These are phyloP conservation scores for Xylota sylvarum DNA, from an alignment of 2,888 invertebrate genomes.

Conservation along the genomic window DNA sequence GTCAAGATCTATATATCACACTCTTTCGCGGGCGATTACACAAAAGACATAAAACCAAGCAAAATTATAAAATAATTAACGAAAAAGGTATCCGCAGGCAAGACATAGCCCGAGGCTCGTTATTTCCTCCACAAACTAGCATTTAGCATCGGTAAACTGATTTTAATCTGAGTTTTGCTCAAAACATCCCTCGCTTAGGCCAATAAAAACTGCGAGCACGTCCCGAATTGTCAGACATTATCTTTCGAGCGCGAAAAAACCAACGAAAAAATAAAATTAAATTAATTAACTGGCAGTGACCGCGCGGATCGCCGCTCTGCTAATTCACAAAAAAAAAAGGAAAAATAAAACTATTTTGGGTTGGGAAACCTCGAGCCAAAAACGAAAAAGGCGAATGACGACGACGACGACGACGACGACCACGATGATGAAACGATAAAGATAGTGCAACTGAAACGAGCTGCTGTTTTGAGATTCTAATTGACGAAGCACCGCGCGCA, in stretches of 20 bases:
- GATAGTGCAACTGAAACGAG: conserved; percentile 64
- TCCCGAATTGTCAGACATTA: conserved; percentile 71
- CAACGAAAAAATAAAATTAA: conserved; percentile 68
- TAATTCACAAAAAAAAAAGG: not conserved
- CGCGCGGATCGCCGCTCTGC: conserved; percentile 22
- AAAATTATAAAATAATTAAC: conserved; percentile 69
- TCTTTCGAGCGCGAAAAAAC: conserved; percentile 62
- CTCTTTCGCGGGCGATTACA: conserved; percentile 17
- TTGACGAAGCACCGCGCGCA: conserved; percentile 52
- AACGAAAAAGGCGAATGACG: conserved; percentile 35
- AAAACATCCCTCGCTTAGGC: conserved; percentile 53
- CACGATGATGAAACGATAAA: conserved; percentile 68
- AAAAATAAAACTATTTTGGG: conserved; percentile 39
- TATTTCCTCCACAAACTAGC: conserved; percentile 64
- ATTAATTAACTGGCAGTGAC: conserved; percentile 68
- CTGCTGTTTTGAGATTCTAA: conserved; percentile 58
- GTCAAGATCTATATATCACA: conserved; percentile 14
- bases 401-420: conserved; percentile 13
- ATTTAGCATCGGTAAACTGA: conserved; percentile 68
- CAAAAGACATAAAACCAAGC: conserved; percentile 30
- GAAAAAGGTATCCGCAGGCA: conserved; percentile 37
- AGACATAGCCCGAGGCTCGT: conserved; percentile 53
- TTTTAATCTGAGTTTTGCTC: conserved; percentile 48
- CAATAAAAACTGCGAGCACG: conserved; percentile 71
- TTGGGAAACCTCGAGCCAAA: conserved; percentile 50